Evolutionary conservation across 2,113 vertebrate genomes (phyloP).

Genomic region (Calyptommatus sinebrachiatus): DNA sequence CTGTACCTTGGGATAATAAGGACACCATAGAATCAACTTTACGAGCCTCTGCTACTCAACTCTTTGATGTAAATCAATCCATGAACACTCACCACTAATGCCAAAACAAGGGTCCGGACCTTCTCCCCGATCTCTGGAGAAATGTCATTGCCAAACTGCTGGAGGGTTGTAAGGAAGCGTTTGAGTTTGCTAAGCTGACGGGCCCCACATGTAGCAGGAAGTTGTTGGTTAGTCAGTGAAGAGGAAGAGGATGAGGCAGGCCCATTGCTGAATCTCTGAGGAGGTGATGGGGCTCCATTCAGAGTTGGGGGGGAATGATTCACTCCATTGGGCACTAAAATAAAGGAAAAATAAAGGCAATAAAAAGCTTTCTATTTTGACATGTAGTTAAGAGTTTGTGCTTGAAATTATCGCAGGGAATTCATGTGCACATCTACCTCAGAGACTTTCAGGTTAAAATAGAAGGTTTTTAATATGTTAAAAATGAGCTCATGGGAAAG

Average conservation of each 20-base stretch:
- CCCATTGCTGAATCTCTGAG: slow-evolving; percentile 93
- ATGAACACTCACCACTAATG: slow-evolving; percentile 83
- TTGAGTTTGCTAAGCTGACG: slow-evolving; percentile 98
- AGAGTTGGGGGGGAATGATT: slow-evolving; percentile 94
- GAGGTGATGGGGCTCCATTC: slow-evolving; percentile 93
- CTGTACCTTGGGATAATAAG: accelerated
- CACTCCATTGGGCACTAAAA: slow-evolving; percentile 92
- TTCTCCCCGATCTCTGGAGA: slow-evolving; percentile 98
- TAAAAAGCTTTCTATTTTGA: accelerated
- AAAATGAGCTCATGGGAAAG: neutral
- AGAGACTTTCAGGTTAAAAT: neutral
- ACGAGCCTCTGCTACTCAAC: neutral
- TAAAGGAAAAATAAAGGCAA: slow-evolving; percentile 39
- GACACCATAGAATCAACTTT: accelerated
- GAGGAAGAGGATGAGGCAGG: slow-evolving; percentile 96
- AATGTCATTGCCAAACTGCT: slow-evolving; percentile 98
- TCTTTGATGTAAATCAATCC: accelerated
- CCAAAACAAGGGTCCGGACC: slow-evolving; percentile 92
- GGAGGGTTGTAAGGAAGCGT: slow-evolving; percentile 95
- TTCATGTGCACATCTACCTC: neutral
- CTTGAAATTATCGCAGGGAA: neutral
- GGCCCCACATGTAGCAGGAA: slow-evolving; percentile 95
- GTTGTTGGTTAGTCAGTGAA: slow-evolving; percentile 93
- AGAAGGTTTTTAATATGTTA: neutral
- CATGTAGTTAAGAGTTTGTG: neutral